Evolutionary conservation across 1,140 invertebrate genomes (phyloP).

Genomic region (Drosophila persimilis): DNA sequence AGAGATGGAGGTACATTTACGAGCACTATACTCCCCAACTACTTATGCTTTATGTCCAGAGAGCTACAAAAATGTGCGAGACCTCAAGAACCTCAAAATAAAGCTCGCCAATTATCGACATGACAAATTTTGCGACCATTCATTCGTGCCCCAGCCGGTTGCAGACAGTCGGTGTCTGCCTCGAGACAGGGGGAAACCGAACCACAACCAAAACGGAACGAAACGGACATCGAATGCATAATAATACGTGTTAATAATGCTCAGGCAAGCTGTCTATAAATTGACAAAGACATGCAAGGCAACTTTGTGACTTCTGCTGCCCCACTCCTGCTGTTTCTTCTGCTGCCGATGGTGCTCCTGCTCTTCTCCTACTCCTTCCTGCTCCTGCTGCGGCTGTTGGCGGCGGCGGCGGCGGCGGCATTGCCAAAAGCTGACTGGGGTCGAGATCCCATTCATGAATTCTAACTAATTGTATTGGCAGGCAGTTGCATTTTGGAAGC

Average conservation of each 20-base stretch:
- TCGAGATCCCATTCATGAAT: constrained; percentile 69
- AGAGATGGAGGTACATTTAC: constrained; percentile 17
- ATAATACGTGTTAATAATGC: constrained; percentile 82
- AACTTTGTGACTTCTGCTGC: constrained; percentile 26
- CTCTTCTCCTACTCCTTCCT: constrained; percentile 6
- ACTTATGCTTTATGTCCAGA: constrained; percentile 10
- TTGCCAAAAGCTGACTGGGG: constrained; percentile 67
- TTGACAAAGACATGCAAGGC: constrained; percentile 82
- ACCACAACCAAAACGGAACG: constrained; percentile 20
- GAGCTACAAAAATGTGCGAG: constrained; percentile 17
- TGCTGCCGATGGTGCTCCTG: neutral
- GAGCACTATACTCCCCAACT: constrained; percentile 19
- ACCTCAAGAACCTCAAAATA: constrained; percentile 73
- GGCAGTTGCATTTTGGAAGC: constrained; percentile 73
- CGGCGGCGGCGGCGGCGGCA: constrained; percentile 59
- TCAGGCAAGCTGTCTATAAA: constrained; percentile 81
- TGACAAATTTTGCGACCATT: constrained; percentile 70
- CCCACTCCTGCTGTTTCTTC: constrained; percentile 17
- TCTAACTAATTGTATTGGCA: constrained; percentile 80
- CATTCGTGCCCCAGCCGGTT: constrained; percentile 39
- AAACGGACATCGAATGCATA: constrained; percentile 61
- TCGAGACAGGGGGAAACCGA: constrained; percentile 3
- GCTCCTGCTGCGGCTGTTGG: constrained; percentile 33
- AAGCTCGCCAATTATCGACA: constrained; percentile 80
- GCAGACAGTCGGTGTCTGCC: constrained; percentile 14